Base-by-base conservation (phyloP, 2,113 vertebrate genomes). In the Hippocampus zosterae region DNA sequence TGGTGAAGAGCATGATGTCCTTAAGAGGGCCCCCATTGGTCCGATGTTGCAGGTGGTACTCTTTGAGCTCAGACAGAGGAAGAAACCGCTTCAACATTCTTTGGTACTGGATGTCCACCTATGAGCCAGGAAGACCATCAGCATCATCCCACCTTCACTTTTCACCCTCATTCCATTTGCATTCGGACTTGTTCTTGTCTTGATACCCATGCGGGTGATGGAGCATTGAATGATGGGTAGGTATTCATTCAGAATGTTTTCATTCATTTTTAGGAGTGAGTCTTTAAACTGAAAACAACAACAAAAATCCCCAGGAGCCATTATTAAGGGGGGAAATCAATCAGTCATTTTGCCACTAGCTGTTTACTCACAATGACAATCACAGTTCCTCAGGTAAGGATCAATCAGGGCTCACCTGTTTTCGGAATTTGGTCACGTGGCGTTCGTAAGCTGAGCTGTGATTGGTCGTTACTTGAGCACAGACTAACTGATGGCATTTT, bases 71-170 rank as follows among this genome's bases (percentile, higher is more conserved):
- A 0, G 95, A 86, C 64, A 98, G 88, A 44, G 96, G 89, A 75
- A 99, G 88, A 84, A 94, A 98, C 27, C 95, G 94, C 77, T 92
- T 94, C 69, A 91, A 88, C 95, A 93, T 96, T 70, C 97, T 90
- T 80, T 94, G 92, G 83, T 96, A 97, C 82, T 94, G 92, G 33
- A 99, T 95, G 0, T 99, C 96, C 23, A 98, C 96, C 97, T 98
- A 70, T 40, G 19, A 60, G 46, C 68, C 6, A 50, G 2, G 21
- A 15, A 16, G 19, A 40, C 9, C 33, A 5, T n/a, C 61, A 25
- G 60, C n/a, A 8, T 67, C 10, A 3, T 73, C 33, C 33, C 70
- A 46, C 18, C 42, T 6, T 53, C 2, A 37, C 1, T 7, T 21
- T 46, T 1, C 0, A 15, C 21, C 12, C 42, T 42, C 9, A 3